Base-by-base conservation (phyloP, 2,113 vertebrate species). In the Rattus norvegicus region DNA sequence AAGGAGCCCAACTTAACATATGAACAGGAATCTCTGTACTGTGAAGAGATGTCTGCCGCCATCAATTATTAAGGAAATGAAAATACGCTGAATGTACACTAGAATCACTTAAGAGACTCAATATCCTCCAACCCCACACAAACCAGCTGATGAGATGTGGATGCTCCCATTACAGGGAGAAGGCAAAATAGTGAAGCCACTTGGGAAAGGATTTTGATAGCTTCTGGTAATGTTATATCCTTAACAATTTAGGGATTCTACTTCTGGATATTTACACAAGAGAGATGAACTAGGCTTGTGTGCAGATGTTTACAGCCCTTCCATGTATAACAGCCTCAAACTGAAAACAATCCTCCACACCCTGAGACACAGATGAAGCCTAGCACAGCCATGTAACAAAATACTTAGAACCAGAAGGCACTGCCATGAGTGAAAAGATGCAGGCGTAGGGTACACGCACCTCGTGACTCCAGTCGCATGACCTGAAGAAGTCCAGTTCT, bases 1-100 rank as follows among this genome's bases (percentile, higher is more conserved):
- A 47, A 84, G 79, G 67, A 49, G 28, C 36, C 22, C 61, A 72
- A 4, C 79, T 77, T 92, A 54, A 59, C 61, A 92, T 67, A 65
- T 43, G 80, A 52, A 69, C 70, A 88, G 56, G 96, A 63, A 65
- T 52, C n/a, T 47, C 87, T 69, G 65, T 77, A 84, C n/a, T 47
- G 14, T 12, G 28, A 67, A 12, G 61, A 69, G 63, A 69, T 49
- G 30, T 87, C 69, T 67, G 63, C 6, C 22, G 16, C 70, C 7
- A 13, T 91, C 13, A 79, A n/a, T 95, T 77, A 61, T 47, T 85
- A 52, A 79, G 92, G 61, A 93, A 93, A 72, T 43, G 63, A 59
- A 93, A 59, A 85, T 54, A 88, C 4, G n/a, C 65, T 17, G 65
- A 88, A 26, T 54, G 65, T n/a, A 54, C 10, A 49, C 63, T 84